Evolutionary conservation across 2,113 vertebrate species (phyloP).

Genomic region (Microcebus ravelobensis): DNA sequence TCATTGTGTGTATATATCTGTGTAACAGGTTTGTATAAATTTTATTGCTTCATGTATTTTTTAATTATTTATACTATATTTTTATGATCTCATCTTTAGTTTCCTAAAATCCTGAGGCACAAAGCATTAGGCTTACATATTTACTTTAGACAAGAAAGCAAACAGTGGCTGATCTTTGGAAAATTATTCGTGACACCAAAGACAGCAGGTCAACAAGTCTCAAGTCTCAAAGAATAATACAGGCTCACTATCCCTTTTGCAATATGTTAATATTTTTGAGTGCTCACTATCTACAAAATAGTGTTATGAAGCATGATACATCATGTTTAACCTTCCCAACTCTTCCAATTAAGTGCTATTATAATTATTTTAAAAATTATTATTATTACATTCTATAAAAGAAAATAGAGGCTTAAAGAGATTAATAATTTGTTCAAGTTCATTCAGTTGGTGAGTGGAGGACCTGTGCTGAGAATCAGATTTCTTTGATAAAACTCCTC

Average conservation of each 20-base stretch:
- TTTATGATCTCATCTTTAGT: background rate
- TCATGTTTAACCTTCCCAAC: background rate
- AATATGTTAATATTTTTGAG: background rate
- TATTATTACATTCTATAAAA: background rate
- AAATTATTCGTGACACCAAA: background rate
- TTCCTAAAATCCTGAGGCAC: background rate
- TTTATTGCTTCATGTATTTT: background rate
- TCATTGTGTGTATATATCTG: background rate
- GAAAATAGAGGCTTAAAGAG: background rate
- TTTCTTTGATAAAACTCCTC: background rate
- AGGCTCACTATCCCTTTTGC: background rate
- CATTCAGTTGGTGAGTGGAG: background rate
- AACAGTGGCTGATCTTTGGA: background rate
- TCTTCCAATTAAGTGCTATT: background rate
- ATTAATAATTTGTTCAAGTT: background rate
- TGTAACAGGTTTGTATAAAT: background rate
- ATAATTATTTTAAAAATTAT: background rate
- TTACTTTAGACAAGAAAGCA: background rate
- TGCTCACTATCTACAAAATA: background rate
- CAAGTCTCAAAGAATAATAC: background rate
- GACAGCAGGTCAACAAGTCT: background rate
- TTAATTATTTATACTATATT: background rate
- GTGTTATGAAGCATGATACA: background rate
- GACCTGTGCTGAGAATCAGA: background rate
- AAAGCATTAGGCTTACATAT: background rate